A percentile compares a stretch with the other conserved stretches of the same genome.
phyloP scores from a whole-genome alignment of 2,797 vertebrate genomes.

The Chiloscyllium punctatum region DNA sequence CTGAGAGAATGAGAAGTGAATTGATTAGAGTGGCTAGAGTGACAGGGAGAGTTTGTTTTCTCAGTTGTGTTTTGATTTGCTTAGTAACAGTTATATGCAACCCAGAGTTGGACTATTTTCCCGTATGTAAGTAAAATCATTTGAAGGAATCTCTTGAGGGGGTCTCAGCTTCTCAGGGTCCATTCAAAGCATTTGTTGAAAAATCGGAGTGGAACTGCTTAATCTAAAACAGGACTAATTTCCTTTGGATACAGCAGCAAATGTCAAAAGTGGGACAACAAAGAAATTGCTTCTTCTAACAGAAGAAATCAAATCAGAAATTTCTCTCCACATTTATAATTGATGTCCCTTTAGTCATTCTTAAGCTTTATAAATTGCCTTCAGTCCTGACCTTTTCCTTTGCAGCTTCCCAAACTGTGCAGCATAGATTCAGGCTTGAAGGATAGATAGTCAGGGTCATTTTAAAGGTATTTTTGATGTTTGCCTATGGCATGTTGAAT shows the following conservation, averaged over 20 bases:
- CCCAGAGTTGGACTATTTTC: not conserved
- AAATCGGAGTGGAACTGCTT: not conserved
- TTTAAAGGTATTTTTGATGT: not conserved
- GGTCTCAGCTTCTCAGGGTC: not conserved
- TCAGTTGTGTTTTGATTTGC: not conserved
- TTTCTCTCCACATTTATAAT: not conserved
- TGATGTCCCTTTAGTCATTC: not conserved
- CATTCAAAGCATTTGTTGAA: constrained; percentile 2
- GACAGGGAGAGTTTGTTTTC: not conserved
- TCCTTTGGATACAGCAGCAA: constrained; percentile 10
- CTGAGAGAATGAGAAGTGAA: not conserved
- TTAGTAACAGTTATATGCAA: not conserved
- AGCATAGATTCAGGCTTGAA: not conserved
- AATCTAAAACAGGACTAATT: constrained; percentile 31
- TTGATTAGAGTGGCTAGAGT: not conserved
- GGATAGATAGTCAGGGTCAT: not conserved
- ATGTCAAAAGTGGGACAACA: constrained; percentile 29
- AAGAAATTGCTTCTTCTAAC: not conserved
- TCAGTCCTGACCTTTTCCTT: not conserved
- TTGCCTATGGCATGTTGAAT: not conserved
- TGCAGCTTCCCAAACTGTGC: not conserved
- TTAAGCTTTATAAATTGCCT: not conserved
- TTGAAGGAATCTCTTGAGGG: not conserved
- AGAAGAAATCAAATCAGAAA: not conserved
- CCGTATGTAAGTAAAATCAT: not conserved